Evolutionary conservation across 1,140 invertebrate species (phyloP), one percentile per base, ranked within the genome.

Genomic region (Babylonia areolata): DNA sequence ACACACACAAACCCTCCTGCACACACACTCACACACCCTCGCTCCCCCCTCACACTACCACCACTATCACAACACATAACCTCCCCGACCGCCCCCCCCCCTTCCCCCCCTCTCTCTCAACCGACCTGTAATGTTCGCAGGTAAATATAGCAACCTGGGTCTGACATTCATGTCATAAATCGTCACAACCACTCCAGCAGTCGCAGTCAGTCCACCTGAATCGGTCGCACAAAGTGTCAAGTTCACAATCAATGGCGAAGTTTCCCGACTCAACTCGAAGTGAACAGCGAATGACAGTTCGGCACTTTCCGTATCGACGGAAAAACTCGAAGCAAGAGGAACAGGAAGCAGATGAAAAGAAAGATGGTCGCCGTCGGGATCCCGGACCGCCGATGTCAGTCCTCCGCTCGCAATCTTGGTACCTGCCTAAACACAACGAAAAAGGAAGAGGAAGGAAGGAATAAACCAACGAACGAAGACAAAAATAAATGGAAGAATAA

Each of bases 241-340:
- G 35, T 73, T 35, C 11, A 73, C 71, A 31, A 37, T 2, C 31
- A 73, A n/a, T 73, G 71, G 33, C 71, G 71, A 35, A 37, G 9
- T 37, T 73, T 73, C 31, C 71, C 71, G 71, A 37, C 31, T 37
- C 71, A 73, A 73, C 31, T 35, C 71, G 35, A 73, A 73, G 31
- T 73, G 31, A 6, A 20, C 9, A 33, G 33, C 71, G 71, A 73
- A 37, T 5, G 12, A 35, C 31, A 73, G 31, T 73, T 73, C 71
- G 71, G 71, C 71, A 37, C 9, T 73, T 73, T 73, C 71, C 71
- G 71, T 11, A 31, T 73, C 71, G 5, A 73, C 71, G 71, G 71
- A 73, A 20, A 73, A 73, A 73, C 31, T 31, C 71, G 71, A 73
- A 37, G 71, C 71, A 28, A 15, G n/a, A 6, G 71, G 71, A 73